Percentiles rank a stretch among this genome's conserved stretches.
phyloP scores from a whole-genome alignment of 2,113 vertebrate genomes.

The Chrysemys picta region DNA sequence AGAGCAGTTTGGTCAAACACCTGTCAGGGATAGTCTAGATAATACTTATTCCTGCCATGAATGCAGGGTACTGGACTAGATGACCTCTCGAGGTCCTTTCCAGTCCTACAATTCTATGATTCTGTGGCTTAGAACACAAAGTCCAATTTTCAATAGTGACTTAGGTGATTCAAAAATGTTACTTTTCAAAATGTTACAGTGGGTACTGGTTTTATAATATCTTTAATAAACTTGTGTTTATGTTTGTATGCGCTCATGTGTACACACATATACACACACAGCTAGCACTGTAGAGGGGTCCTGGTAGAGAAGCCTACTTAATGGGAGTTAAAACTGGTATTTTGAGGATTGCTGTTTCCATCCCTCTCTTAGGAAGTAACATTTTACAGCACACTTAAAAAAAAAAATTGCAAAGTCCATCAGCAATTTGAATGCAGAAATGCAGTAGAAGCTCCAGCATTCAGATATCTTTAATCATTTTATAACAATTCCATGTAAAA shows the following conservation, averaged over 20 bases:
- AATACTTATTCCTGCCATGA: too few species aligned
- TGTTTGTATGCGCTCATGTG: too few species aligned
- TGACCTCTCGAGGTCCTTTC: too few species aligned
- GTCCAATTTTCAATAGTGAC: too few species aligned
- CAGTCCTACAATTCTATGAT: too few species aligned
- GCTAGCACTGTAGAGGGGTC: neutral
- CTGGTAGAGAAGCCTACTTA: neutral
- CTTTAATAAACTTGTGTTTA: neutral
- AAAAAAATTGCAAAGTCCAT: neutral
- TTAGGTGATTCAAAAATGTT: too few species aligned
- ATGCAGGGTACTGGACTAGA: too few species aligned
- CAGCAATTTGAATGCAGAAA: neutral
- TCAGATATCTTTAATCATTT: neutral
- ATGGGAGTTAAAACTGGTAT: too few species aligned
- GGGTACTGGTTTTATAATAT: fast-evolving
- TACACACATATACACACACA: neutral
- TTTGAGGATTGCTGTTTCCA: neutral
- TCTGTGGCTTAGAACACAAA: neutral
- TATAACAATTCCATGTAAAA: neutral
- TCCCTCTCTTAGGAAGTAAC: neutral
- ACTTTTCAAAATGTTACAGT: neutral
- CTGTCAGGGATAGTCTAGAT: too few species aligned
- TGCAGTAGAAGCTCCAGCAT: neutral
- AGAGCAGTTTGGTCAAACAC: too few species aligned
- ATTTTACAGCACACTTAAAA: neutral